Percentiles rank a stretch among this genome's conserved stretches.
phyloP scores from a whole-genome alignment of 2,797 vertebrate species.

The Gila robusta region DNA sequence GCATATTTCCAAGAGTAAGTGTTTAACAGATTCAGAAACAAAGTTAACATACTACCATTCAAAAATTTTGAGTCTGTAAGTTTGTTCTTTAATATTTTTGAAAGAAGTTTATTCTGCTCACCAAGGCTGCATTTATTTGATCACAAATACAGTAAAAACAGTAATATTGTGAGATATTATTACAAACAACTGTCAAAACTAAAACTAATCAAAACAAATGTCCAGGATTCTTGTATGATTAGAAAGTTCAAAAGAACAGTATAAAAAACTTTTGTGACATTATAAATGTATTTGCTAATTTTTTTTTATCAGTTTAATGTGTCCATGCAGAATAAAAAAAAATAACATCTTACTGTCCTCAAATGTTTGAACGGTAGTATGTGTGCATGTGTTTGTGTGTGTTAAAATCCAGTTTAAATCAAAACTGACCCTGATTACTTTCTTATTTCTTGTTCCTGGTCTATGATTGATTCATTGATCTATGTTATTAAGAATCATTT shows the following conservation, averaged over 20 bases:
- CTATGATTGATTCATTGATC: not conserved
- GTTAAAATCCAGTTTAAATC: not conserved
- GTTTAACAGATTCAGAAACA: not conserved
- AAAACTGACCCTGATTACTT: not conserved
- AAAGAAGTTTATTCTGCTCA: not conserved
- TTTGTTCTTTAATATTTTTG: not conserved
- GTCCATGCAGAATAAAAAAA: not conserved
- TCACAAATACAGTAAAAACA: not conserved
- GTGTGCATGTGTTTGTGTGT: not conserved
- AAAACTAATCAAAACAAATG: not conserved
- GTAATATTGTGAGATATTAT: not conserved
- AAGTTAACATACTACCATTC: not conserved
- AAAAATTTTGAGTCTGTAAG: not conserved
- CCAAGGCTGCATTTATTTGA: not conserved
- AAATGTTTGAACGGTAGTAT: not conserved
- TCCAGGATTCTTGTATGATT: not conserved
- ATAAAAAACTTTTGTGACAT: not conserved
- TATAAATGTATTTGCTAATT: not conserved
- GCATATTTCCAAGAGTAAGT: slow-evolving; percentile 92
- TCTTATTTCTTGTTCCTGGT: not conserved
- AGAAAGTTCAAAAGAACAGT: not conserved
- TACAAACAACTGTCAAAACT: not conserved
- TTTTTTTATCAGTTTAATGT: not conserved
- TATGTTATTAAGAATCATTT: not conserved
- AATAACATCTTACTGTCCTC: not conserved